phyloP scores from a whole-genome alignment of 1,140 invertebrate species.

The Ladona fulva region DNA sequence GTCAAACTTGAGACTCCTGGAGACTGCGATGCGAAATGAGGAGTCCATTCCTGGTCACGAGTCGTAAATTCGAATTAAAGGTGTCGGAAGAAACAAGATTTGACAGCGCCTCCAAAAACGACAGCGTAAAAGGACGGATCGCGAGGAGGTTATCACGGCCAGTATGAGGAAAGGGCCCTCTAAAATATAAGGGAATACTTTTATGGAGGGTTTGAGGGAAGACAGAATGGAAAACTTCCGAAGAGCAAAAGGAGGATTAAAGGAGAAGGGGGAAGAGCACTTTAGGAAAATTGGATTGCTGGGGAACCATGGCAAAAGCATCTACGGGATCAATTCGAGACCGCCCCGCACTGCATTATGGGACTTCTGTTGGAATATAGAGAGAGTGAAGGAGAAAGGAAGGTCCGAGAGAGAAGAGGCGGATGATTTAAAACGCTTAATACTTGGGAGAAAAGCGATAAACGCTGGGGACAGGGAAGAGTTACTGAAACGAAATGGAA shows the following conservation, averaged over 20 bases:
- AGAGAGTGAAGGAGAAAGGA: neutral
- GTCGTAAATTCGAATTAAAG: too few relatives aligned
- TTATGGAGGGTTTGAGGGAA: neutral
- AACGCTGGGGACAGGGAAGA: neutral
- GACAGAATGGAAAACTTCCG: neutral
- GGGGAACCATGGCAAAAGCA: neutral
- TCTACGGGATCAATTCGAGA: neutral
- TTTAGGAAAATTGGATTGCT: constrained; percentile 10
- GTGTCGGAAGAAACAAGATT: too few relatives aligned
- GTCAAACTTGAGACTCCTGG: too few relatives aligned
- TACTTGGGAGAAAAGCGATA: too few relatives aligned
- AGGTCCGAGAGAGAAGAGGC: neutral
- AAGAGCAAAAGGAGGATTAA: neutral
- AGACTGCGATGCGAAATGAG: too few relatives aligned
- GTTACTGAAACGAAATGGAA: neutral
- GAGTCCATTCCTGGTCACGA: too few relatives aligned
- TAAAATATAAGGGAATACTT: too few relatives aligned
- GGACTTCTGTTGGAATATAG: neutral
- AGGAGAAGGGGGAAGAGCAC: neutral
- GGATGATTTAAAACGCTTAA: neutral
- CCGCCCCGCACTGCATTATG: neutral
- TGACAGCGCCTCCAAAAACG: too few relatives aligned
- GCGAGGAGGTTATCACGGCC: too few relatives aligned
- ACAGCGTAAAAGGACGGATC: too few relatives aligned
- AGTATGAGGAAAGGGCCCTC: too few relatives aligned